A percentile compares a stretch with the other conserved stretches of the same genome.
Evolutionary conservation across 1,140 invertebrate species (phyloP).

Genomic region (Drosophila subpulchrella): DNA sequence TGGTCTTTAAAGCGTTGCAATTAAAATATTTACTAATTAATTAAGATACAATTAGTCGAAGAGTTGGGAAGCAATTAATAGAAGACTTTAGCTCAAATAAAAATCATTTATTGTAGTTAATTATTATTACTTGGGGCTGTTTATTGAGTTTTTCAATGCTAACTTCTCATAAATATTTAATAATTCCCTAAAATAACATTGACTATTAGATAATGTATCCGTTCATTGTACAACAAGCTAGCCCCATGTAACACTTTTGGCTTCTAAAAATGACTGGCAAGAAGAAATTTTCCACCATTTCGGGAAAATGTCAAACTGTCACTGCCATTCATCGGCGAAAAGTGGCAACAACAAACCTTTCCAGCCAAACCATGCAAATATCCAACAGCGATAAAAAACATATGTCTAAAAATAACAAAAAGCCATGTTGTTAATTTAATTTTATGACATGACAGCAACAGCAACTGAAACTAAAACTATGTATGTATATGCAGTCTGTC

Average conservation of each 20-base stretch:
- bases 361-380: constrained; percentile 33
- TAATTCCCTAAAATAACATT: background rate
- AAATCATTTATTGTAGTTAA: too few species aligned
- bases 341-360: constrained; percentile 23
- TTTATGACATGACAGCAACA: constrained; percentile 68
- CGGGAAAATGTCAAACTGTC: constrained; percentile 41
- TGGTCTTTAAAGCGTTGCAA: background rate
- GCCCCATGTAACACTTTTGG: background rate
- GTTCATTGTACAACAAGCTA: background rate
- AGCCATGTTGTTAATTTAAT: constrained; percentile 66
- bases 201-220: background rate
- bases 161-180: too few species aligned
- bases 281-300: constrained; percentile 1
- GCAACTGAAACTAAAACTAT: constrained; percentile 3
- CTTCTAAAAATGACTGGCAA: constrained; percentile 6
- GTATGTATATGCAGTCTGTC: constrained; percentile 35
- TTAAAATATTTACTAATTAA: background rate
- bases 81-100: too few species aligned
- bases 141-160: too few species aligned
- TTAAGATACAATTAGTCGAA: background rate
- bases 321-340: constrained; percentile 22
- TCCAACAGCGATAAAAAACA: constrained; percentile 9
- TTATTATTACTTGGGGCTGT: too few species aligned
- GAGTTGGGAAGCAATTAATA: too few species aligned
- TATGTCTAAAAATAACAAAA: constrained; percentile 48